These are phyloP conservation scores for Odontomachus brunneus DNA, from an alignment of 1,140 invertebrate genomes.

Conservation along the genomic window DNA sequence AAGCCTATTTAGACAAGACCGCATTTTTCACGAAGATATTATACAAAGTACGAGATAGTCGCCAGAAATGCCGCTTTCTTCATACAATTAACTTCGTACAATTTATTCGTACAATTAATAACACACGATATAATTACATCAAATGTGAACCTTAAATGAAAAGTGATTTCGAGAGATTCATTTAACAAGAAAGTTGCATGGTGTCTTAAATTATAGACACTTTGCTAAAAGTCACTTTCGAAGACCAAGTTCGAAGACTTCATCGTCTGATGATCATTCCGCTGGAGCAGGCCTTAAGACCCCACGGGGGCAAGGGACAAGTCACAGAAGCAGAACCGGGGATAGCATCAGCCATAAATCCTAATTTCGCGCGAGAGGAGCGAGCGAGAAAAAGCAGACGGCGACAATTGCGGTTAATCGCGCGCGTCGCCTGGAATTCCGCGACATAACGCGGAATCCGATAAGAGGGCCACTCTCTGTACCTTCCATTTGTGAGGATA, in stretches of 20 bases:
- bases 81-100: background rate
- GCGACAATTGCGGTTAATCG: constrained; percentile 80
- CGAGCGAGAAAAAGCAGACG: constrained; percentile 74
- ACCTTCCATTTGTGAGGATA: constrained; percentile 18
- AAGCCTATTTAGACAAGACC: background rate
- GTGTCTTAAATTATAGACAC: too few species aligned
- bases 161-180: too few species aligned
- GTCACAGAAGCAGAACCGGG: constrained; percentile 48
- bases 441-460: constrained; percentile 26
- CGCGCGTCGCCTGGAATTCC: constrained; percentile 48
- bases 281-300: constrained; percentile 17
- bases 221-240: too few species aligned
- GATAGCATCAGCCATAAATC: constrained; percentile 75
- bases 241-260: background rate
- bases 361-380: constrained; percentile 75
- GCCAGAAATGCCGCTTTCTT: background rate
- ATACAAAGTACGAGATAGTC: too few species aligned
- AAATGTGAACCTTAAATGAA: constrained; percentile 1
- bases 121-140: background rate
- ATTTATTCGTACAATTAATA: background rate
- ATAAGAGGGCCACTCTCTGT: background rate
- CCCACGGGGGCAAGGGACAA: constrained; percentile 18
- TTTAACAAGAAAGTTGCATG: too few species aligned
- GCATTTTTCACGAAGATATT: background rate
- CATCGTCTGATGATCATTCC: background rate